Conservation (phyloP, 1,140 invertebrate genomes). For the Drosophila sucinea region DNA sequence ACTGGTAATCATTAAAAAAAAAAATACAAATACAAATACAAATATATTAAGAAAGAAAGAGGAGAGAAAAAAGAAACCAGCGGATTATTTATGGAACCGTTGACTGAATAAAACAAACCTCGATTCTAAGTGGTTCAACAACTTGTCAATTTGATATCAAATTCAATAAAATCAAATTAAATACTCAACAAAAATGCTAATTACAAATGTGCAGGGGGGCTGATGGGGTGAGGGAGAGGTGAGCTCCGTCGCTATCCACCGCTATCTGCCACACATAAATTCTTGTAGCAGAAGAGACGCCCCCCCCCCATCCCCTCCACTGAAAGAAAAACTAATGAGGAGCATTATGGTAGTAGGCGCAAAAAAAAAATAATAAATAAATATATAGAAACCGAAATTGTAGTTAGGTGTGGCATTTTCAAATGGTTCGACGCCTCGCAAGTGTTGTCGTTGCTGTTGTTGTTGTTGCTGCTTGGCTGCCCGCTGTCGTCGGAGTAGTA, state of each 20-base stretch:
- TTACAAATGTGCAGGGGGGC: conserved; percentile 37
- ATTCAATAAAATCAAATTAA: conserved; percentile 80
- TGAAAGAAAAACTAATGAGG: conserved; percentile 35
- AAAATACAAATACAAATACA: conserved; percentile 7
- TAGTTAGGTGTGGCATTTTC: conserved; percentile 80
- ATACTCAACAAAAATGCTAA: conserved; percentile 80
- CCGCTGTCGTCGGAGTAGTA: conserved; percentile 26
- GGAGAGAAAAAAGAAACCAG: conserved; percentile 1
- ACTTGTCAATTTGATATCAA: conserved; percentile 76
- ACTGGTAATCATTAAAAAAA: conserved; percentile 22
- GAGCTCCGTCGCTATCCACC: conserved; percentile 1
- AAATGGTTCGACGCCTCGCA: conserved; percentile 78
- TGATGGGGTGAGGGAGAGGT: conserved; percentile 12
- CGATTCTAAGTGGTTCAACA: conserved; percentile 71
- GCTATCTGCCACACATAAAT: conserved; percentile 45
- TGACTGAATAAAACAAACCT: conserved; percentile 32
- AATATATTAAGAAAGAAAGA: background rate
- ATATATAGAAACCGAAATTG: conserved; percentile 53
- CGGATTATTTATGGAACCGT: conserved; percentile 24
- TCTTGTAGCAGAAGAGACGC: conserved; percentile 20
- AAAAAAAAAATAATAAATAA: conserved; percentile 48
- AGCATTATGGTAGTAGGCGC: conserved; percentile 70
- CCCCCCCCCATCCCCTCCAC: background rate
- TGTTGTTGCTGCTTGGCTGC: conserved; percentile 49
- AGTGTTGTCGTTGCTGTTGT: conserved; percentile 41